A percentile compares a stretch with the other conserved stretches of the same genome.
Conservation (phyloP, 2,113 vertebrate genomes). For the Xiphophorus couchianus region DNA sequence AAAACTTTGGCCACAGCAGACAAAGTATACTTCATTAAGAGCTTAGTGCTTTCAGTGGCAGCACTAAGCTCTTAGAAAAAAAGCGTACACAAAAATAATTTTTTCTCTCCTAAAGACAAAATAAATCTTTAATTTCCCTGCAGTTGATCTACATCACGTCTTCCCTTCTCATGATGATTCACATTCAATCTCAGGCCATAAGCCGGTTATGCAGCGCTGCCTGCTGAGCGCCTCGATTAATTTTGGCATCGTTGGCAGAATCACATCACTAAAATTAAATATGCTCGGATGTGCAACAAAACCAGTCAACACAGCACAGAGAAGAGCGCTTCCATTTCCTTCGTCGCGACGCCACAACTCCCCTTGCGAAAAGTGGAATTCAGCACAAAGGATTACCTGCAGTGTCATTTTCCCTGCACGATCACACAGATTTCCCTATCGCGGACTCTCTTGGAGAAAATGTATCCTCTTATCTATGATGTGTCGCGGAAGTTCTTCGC, state of each 20-base stretch:
- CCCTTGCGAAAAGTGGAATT: constrained; percentile 17
- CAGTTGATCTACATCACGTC: constrained; percentile 31
- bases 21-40: neutral
- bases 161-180: constrained; percentile 39
- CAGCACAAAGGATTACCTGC: constrained; percentile 52
- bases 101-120: constrained; percentile 8
- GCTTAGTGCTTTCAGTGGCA: too few species aligned
- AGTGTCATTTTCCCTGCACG: constrained; percentile 59
- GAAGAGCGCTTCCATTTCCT: constrained; percentile 9
- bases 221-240: constrained; percentile 51
- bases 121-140: neutral
- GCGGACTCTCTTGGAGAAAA: constrained; percentile 31
- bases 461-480: constrained; percentile 53
- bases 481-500: constrained; percentile 56
- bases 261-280: constrained; percentile 52
- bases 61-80: neutral
- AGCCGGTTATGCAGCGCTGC: constrained; percentile 40
- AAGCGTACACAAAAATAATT: neutral
- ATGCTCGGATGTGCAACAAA: constrained; percentile 37
- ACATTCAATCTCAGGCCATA: constrained; percentile 43
- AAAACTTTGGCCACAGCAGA: neutral
- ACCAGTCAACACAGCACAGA: constrained; percentile 8
- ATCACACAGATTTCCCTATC: constrained; percentile 46
- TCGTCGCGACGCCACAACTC: constrained; percentile 2
- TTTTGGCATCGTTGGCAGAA: constrained; percentile 52